Evolutionary conservation across 2,113 vertebrate genomes (phyloP), one percentile per base, ranked within the genome.

Genomic region (Hyla sarda): DNA sequence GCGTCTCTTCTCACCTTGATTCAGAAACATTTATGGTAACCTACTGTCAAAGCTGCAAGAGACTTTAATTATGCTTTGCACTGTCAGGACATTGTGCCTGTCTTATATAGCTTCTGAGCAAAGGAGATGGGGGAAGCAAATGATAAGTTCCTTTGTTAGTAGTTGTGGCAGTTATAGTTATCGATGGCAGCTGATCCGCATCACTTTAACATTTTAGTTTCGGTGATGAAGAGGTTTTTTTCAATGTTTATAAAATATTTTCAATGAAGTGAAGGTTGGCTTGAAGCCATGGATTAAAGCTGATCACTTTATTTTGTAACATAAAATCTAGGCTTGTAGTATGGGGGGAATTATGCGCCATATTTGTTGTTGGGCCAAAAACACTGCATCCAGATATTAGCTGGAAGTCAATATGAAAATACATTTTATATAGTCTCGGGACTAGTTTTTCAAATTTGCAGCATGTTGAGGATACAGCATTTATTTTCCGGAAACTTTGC

Each of bases 11-110:
- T 87, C 85, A 87, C 85, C 85, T 87, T 87, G 77, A 87, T 87
- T 87, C 85, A 73, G 85, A 87, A 87, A 82, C 85, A 87, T 87
- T 87, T 87, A 87, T 87, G 85, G 77, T 87, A 82, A 87, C 85
- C 85, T 74, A 82, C 78, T 81, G 85, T 87, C 85, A 87, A 74
- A 87, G 85, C 83, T 69, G 60, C 78, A 87, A 87, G 78, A 82
- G 67, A 87, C 77, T 87, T 86, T 86, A 86, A 86, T 86, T 82
- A 87, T 3, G 54, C 67, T 73, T 62, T 82, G 85, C 85, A 82
- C 85, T 82, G 77, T 80, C 85, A 74, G 78, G 85, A 87, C 78
- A 82, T 60, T 74, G 67, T 82, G 85, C 32, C 85, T 82, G 37
- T 74, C 69, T 74, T 74, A 87, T 45, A 74, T 37, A 58, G 52